Conservation (phyloP, 1,140 invertebrate species). For the Littorina saxatilis region DNA sequence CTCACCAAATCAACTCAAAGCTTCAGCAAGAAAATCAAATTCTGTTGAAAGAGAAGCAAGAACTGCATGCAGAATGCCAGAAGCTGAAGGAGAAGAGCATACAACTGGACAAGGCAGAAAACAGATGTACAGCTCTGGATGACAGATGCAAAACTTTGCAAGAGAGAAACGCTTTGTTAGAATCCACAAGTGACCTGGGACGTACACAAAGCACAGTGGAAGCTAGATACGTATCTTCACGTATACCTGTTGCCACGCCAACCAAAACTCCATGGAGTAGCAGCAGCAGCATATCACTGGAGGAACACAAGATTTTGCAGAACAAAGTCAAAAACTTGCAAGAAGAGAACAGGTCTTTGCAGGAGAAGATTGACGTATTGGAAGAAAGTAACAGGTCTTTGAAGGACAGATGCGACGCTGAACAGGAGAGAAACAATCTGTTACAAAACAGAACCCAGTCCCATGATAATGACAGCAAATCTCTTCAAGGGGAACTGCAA, state of each 20-base stretch:
- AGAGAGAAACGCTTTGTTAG: not conserved
- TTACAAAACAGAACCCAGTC: not conserved
- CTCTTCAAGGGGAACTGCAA: not conserved
- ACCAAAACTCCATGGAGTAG: not conserved
- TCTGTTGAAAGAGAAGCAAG: constrained; percentile 36
- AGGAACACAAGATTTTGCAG: not conserved
- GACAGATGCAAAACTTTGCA: not conserved
- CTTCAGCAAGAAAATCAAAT: constrained; percentile 8
- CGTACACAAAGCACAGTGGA: not conserved
- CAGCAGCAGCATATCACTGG: not conserved
- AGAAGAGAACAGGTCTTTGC: not conserved
- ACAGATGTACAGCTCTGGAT: not conserved
- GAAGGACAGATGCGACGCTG: not conserved
- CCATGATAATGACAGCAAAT: not conserved
- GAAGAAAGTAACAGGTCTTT: not conserved
- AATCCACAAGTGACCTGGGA: not conserved
- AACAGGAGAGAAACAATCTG: not conserved
- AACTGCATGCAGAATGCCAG: not conserved
- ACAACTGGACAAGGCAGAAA: not conserved
- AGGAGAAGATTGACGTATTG: constrained; percentile 1
- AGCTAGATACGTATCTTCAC: too few relatives aligned
- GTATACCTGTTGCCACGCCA: too few relatives aligned
- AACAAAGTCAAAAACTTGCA: not conserved
- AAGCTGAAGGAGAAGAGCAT: not conserved
- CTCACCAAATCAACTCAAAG: not conserved